Evolutionary conservation across 2,113 vertebrate species (phyloP).

Genomic region (Lepus timidus): DNA sequence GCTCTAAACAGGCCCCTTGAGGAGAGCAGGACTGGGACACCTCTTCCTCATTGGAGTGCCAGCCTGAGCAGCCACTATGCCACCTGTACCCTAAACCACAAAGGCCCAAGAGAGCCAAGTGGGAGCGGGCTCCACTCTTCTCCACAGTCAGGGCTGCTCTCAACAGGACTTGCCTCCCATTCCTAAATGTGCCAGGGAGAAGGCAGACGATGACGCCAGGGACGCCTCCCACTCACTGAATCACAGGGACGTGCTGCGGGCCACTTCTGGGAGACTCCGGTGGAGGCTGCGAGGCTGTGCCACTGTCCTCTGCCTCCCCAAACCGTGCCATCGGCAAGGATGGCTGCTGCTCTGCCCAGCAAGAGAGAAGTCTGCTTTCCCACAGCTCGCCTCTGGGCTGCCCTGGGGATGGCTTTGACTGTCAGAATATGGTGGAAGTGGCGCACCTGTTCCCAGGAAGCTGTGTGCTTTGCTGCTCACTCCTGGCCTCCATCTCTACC

Average conservation of each 20-base stretch:
- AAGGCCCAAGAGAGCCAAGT: neutral
- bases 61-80: neutral
- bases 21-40: neutral
- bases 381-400: neutral
- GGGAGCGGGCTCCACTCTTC: neutral
- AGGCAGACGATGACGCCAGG: neutral
- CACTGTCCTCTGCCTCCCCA: neutral
- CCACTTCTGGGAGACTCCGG: neutral
- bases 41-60: neutral
- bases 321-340: neutral
- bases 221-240: neutral
- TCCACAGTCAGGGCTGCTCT: neutral
- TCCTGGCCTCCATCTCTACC: neutral
- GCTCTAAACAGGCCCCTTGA: neutral
- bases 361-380: conserved; percentile 33
- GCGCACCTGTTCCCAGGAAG: neutral
- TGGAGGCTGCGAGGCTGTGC: neutral
- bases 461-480: neutral
- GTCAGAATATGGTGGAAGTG: neutral
- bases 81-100: too few species aligned
- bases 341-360: neutral
- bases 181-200: neutral
- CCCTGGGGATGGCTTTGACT: conserved; percentile 19
- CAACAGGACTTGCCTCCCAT: neutral
- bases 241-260: neutral